Evolutionary conservation across 2,888 invertebrate genomes (phyloP).

Genomic region (Xestia xanthographa): DNA sequence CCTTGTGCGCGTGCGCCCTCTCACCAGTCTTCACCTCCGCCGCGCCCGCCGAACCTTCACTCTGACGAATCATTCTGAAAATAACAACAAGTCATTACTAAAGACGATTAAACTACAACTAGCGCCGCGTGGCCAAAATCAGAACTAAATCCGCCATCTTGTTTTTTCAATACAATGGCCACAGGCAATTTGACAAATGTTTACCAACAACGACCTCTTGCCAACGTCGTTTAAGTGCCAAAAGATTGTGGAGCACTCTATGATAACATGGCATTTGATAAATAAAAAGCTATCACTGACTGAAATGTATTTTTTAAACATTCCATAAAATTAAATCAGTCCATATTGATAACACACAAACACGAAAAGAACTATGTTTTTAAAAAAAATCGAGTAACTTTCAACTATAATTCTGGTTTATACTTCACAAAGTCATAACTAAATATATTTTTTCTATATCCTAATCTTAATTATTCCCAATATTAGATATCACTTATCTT

Average conservation of each 20-base stretch:
- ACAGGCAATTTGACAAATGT: background rate
- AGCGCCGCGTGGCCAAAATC: background rate
- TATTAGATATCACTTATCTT: slow-evolving; percentile 35
- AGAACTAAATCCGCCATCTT: slow-evolving; percentile 1
- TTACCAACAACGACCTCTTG: background rate
- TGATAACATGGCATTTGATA: background rate
- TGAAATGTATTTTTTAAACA: slow-evolving; percentile 5
- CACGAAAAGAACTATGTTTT: background rate
- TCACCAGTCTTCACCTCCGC: slow-evolving; percentile 72
- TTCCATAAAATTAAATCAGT: slow-evolving; percentile 4
- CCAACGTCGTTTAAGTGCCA: too few species aligned
- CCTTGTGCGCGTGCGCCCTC: slow-evolving; percentile 83
- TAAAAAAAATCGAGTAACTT: background rate
- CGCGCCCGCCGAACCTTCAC: slow-evolving; percentile 75
- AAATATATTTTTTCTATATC: background rate
- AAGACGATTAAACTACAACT: slow-evolving; percentile 1
- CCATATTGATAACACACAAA: background rate
- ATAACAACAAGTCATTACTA: background rate
- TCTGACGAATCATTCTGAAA: slow-evolving; percentile 88
- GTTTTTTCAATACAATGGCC: background rate
- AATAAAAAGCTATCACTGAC: background rate
- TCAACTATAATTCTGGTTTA: background rate
- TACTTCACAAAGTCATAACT: background rate
- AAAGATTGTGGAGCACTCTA: too few species aligned
- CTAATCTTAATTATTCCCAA: slow-evolving; percentile 42